Evolutionary conservation across 2,888 invertebrate genomes (phyloP), one percentile per base, ranked within the genome.

Genomic region (Aphidius colemani): DNA sequence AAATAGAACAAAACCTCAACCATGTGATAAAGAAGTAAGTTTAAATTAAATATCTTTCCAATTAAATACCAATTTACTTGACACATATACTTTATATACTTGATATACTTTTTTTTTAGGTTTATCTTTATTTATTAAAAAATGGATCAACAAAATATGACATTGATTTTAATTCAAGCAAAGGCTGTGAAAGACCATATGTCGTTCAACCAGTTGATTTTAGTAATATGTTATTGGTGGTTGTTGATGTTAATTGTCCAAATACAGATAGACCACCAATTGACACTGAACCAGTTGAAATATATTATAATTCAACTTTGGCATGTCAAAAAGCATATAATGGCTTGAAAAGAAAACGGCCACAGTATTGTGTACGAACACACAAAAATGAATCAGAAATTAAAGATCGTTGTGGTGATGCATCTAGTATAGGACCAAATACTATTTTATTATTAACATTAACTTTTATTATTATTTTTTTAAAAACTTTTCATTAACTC

Each of bases 1-100:
- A 72, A 90, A 89, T 71, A 85, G 93, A 75, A 95, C 95, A 0
- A 85, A 91, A 53, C 93, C 93, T 0, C 90, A 92, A 63, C 91
- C 94, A 6, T 96, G 95, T 79, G 95, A 95, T 80, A 87, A 93
- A 78, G 89, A 92, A 79, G 13, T 18, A 18, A 18, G 13, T n/a
- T n/a, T n/a, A n/a, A n/a, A n/a, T n/a, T n/a, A n/a, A n/a, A n/a
- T n/a, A n/a, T n/a, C n/a, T n/a, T n/a, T n/a, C n/a, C n/a, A n/a
- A n/a, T n/a, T n/a, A n/a, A n/a, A n/a, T n/a, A n/a, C n/a, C n/a
- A n/a, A n/a, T n/a, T n/a, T n/a, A n/a, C n/a, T n/a, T n/a, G n/a
- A n/a, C n/a, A n/a, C n/a, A n/a, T n/a, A n/a, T n/a, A n/a, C n/a
- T n/a, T n/a, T n/a, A n/a, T n/a, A n/a, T n/a, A n/a, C n/a, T n/a